These are phyloP conservation scores for Tachuris rubrigastra DNA, from an alignment of 2,113 vertebrate genomes.

Conservation along the genomic window DNA sequence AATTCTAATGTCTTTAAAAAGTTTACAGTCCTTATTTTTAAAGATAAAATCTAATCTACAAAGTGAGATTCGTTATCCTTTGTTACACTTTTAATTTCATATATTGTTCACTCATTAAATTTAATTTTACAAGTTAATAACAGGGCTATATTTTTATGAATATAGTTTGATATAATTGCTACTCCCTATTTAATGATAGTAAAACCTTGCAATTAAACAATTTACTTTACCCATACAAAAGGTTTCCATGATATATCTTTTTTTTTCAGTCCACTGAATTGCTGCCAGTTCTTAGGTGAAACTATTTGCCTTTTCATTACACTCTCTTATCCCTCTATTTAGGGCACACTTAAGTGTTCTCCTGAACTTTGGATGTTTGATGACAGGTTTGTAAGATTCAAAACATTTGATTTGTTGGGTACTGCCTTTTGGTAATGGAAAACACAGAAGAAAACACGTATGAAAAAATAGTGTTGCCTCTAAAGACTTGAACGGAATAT, in stretches of 20 bases:
- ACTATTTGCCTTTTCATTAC: background rate
- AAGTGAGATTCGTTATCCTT: background rate
- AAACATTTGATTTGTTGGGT: background rate
- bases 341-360: background rate
- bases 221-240: slow-evolving; percentile 8
- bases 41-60: background rate
- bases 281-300: background rate
- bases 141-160: background rate
- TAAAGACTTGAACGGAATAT: background rate
- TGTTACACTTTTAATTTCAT: background rate
- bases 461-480: background rate
- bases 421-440: background rate
- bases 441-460: background rate
- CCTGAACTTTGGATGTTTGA: background rate
- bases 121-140: slow-evolving; percentile 18
- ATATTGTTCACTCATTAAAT: background rate
- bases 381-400: background rate
- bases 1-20: background rate
- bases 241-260: background rate
- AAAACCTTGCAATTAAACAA: slow-evolving; percentile 12
- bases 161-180: background rate
- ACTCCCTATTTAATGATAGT: background rate
- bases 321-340: background rate
- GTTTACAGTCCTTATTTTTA: background rate
- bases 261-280: background rate